Evolutionary conservation across 2,888 invertebrate genomes (phyloP).

Genomic region (Sarcophaga subvicina): DNA sequence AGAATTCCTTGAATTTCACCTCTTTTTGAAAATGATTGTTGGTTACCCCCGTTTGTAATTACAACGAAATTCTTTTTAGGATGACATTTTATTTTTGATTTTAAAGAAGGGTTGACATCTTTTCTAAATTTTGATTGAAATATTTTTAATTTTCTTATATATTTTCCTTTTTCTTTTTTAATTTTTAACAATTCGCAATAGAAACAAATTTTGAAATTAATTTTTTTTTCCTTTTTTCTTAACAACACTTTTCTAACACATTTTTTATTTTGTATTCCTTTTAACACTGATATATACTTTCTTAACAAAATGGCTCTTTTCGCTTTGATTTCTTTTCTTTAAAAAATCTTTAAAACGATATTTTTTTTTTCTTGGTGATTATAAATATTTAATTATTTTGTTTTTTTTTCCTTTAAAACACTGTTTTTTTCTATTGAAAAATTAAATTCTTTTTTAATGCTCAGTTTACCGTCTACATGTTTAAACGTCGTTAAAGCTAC

Average conservation of each 20-base stretch:
- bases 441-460: slow-evolving; percentile 2
- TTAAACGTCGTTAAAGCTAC: slow-evolving; percentile 81
- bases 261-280: too few species aligned
- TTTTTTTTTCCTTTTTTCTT: too few species aligned
- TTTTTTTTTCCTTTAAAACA: slow-evolving; percentile 37
- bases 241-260: neutral
- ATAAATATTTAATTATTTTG: slow-evolving; percentile 20
- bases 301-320: neutral
- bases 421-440: slow-evolving; percentile 9
- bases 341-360: neutral
- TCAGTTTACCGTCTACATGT: slow-evolving; percentile 75
- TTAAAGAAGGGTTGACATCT: neutral
- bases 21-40: neutral
- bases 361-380: neutral
- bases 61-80: neutral
- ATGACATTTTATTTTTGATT: neutral
- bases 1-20: neutral
- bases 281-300: neutral
- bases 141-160: slow-evolving; percentile 11
- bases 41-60: neutral
- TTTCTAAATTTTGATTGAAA: neutral
- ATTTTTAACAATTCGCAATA: neutral
- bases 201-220: too few species aligned
- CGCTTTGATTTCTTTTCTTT: neutral
- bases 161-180: neutral